phyloP scores from a whole-genome alignment of 92 coral and sea anemone species.

The Palythoa grandiflora region DNA sequence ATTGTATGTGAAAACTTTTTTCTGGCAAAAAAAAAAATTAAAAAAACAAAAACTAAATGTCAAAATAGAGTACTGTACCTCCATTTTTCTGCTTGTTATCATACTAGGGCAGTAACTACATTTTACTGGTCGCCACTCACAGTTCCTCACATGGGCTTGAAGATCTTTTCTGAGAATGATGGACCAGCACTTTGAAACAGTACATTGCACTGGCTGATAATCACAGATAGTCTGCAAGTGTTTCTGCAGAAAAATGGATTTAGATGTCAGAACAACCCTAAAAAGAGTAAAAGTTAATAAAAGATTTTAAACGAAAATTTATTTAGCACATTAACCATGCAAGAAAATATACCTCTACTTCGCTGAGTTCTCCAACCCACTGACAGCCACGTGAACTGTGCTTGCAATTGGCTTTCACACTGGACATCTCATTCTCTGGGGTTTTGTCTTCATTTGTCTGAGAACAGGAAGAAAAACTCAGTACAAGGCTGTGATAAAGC shows the following conservation, averaged over 20 bases:
- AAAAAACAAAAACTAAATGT: background rate
- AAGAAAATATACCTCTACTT: slow-evolving; percentile 14
- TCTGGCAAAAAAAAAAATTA: background rate
- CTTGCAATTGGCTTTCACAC: slow-evolving; percentile 17
- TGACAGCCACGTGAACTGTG: slow-evolving; percentile 36
- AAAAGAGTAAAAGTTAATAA: background rate
- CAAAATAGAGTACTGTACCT: background rate
- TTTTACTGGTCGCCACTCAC: slow-evolving; percentile 35
- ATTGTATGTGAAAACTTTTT: background rate
- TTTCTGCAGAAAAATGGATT: slow-evolving; percentile 2
- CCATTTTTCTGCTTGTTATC: slow-evolving; percentile 28
- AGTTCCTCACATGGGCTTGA: slow-evolving; percentile 5
- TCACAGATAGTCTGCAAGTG: slow-evolving; percentile 5
- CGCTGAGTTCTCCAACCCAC: slow-evolving; percentile 32
- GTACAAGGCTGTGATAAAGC: too few species aligned
- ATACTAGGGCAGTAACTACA: slow-evolving; percentile 33
- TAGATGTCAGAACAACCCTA: background rate
- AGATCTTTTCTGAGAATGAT: slow-evolving; percentile 20
- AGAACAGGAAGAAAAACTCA: background rate
- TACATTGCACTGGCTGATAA: slow-evolving; percentile 26
- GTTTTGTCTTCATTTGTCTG: slow-evolving; percentile 39
- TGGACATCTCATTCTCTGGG: background rate
- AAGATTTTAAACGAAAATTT: too few species aligned
- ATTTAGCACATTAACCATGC: background rate
- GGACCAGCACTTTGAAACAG: slow-evolving; percentile 38